Percentiles rank a stretch among this genome's conserved stretches.
Conservation (phyloP, 2,888 invertebrate genomes). For the Cryptophagus acutangulus region DNA sequence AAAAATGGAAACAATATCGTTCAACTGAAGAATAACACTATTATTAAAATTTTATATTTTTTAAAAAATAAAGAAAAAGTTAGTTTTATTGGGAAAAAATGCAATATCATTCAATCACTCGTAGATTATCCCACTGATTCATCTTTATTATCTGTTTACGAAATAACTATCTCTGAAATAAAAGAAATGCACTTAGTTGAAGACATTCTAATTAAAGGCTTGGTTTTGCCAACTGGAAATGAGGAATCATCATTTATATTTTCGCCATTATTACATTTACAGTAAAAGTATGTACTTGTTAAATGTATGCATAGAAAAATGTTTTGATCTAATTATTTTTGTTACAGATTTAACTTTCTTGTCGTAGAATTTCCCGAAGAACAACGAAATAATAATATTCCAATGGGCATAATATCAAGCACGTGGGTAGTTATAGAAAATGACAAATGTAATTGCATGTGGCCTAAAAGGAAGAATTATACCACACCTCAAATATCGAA, state of each 20-base stretch:
- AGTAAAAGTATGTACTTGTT: too few relatives aligned
- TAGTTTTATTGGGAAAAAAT: conserved; percentile 9
- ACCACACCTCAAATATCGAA: too few relatives aligned
- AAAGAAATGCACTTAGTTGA: too few relatives aligned
- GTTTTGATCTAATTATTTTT: not conserved
- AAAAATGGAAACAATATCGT: not conserved
- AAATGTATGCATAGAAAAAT: not conserved
- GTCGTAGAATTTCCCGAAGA: conserved; percentile 13
- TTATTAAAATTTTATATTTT: conserved; percentile 1
- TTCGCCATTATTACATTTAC: not conserved
- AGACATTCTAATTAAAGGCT: conserved; percentile 3
- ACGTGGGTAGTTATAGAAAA: conserved; percentile 4
- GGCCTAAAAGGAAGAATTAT: too few relatives aligned
- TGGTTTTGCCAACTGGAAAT: too few relatives aligned
- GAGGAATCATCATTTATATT: too few relatives aligned
- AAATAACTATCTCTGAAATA: too few relatives aligned
- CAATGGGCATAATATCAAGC: conserved; percentile 9
- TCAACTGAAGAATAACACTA: too few relatives aligned
- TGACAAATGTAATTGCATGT: conserved; percentile 3
- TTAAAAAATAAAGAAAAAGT: conserved; percentile 7
- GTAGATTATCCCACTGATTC: conserved; percentile 8
- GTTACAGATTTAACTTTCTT: not conserved
- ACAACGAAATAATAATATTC: not conserved
- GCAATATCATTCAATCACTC: conserved; percentile 8
- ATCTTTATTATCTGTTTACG: too few relatives aligned